These are phyloP conservation scores for Rotaria socialis DNA, from an alignment of 2,888 invertebrate species.

Conservation along the genomic window DNA sequence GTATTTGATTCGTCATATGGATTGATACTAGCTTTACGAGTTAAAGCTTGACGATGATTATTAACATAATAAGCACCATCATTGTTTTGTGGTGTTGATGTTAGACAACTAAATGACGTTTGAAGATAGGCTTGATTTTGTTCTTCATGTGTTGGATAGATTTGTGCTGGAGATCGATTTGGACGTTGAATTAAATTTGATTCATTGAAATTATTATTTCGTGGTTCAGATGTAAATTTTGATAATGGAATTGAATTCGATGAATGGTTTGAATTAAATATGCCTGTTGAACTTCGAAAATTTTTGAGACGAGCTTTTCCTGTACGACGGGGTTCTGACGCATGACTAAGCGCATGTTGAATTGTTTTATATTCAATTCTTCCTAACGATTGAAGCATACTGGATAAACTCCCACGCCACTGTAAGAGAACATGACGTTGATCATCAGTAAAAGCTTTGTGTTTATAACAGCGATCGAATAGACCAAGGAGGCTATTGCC, in stretches of 20 bases:
- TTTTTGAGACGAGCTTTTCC: neutral
- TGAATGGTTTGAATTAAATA: neutral
- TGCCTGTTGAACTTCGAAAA: neutral
- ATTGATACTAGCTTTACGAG: slow-evolving; percentile 20
- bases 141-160: neutral
- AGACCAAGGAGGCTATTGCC: neutral
- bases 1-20: neutral
- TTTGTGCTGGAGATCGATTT: neutral
- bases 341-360: neutral
- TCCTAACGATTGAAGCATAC: neutral
- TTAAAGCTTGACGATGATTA: slow-evolving; percentile 8
- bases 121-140: neutral
- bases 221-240: neutral
- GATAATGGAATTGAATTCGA: neutral
- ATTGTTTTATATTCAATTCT: slow-evolving; percentile 14
- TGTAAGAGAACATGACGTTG: neutral
- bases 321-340: neutral
- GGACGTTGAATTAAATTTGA: neutral
- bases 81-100: neutral
- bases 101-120: neutral
- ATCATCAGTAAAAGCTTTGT: neutral
- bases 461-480: slow-evolving; percentile 10
- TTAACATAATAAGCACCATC: neutral
- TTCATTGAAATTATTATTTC: neutral
- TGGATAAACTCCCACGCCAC: neutral